Evolutionary conservation across 2,113 vertebrate genomes (phyloP), one percentile per base, ranked within the genome.

Genomic region (Herpetotheres cachinnans): DNA sequence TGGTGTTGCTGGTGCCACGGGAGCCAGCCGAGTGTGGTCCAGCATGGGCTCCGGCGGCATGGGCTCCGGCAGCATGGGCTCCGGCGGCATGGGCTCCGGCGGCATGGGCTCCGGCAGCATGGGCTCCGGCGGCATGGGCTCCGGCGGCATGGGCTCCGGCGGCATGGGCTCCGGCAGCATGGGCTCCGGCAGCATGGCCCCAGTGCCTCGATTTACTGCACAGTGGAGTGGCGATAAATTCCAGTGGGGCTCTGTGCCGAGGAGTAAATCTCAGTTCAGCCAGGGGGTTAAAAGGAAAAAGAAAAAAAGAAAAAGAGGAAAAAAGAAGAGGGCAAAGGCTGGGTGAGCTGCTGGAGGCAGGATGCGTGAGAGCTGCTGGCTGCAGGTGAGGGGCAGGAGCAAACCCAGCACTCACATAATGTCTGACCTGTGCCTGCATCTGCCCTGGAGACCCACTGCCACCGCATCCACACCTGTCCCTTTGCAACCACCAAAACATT

Each of bases 231-330:
- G 17, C 0, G 25, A 29, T 29, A 34, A 59, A 76, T 76, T 90
- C 46, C 65, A 71, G 80, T 74, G 50, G 36, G 52, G 13, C 15
- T 85, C 63, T 85, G 76, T 22, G 50, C 29, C 2, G 7, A 49
- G n/a, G 65, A 76, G n/a, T 54, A 62, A 70, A 76, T 62, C 74
- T 85, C 70, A 27, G 65, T 27, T 46, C 49, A 50, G 42, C 36
- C 56, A 89, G 71, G 29, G 42, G 25, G 24, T 40, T 74, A 70
- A 91, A 82, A 61, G 16, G 20, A 16, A 12, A 44, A 21, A 7
- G 10, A 7, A 15, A 49, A 18, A 47, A 19, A 4, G 8, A 6
- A 50, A 58, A 15, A 12, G 0, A 3, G 4, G 20, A 58, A 6
- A 9, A 10, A 59, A 13, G 13, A 65, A 16, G 25, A 81, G 16